These are phyloP conservation scores for Neuroterus valhalla DNA, from an alignment of 1,140 invertebrate genomes.

Conservation along the genomic window DNA sequence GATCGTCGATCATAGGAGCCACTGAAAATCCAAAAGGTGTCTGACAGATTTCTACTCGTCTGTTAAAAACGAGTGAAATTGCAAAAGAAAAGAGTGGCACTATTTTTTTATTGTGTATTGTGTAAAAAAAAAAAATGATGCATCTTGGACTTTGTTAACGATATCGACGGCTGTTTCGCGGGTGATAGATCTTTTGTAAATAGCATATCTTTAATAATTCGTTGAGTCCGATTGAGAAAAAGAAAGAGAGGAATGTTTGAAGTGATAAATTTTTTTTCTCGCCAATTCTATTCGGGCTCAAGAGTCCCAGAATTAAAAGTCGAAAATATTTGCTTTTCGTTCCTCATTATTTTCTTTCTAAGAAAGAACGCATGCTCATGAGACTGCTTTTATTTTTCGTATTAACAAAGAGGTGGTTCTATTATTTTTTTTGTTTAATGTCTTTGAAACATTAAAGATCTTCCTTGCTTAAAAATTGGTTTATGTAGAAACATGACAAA, in stretches of 20 bases:
- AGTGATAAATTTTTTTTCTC: conserved; percentile 21
- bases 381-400: background rate
- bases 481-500: no score
- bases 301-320: background rate
- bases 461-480: no score
- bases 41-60: background rate
- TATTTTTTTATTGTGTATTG: conserved; percentile 15
- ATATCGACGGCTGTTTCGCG: conserved; percentile 14
- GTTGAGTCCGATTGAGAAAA: conserved; percentile 11
- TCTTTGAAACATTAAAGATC: background rate
- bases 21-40: background rate
- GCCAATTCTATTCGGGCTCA: background rate
- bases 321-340: conserved; percentile 2
- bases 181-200: conserved; percentile 30
- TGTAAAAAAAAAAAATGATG: background rate
- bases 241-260: conserved; percentile 1
- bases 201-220: conserved; percentile 23
- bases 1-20: conserved; percentile 10
- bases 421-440: background rate
- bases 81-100: background rate
- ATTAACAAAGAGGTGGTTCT: background rate
- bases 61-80: background rate
- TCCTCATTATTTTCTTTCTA: background rate
- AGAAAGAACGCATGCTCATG: background rate
- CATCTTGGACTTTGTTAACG: conserved; percentile 14